Percentiles rank a stretch among this genome's conserved stretches.
These are phyloP conservation scores for Lerista edwardsae DNA, from an alignment of 2,797 vertebrate genomes.

Conservation along the genomic window DNA sequence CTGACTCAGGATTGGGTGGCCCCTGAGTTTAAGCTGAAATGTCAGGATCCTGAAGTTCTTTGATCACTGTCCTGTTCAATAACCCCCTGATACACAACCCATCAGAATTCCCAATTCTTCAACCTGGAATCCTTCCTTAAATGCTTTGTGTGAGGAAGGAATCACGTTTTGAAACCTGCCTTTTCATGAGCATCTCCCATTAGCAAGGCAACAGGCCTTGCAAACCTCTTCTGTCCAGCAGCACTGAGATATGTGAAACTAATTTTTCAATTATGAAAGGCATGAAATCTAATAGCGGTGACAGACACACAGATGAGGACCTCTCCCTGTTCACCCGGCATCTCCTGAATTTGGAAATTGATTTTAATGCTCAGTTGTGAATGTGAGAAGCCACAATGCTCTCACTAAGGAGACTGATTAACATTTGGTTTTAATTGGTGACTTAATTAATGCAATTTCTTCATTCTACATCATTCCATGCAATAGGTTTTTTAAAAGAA, in stretches of 20 bases:
- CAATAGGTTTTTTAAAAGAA: neutral
- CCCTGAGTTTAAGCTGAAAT: neutral
- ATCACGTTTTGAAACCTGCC: neutral
- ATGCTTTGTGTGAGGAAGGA: neutral
- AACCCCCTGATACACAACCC: neutral
- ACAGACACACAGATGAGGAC: neutral
- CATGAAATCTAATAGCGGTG: neutral
- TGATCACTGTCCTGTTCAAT: too few relatives aligned
- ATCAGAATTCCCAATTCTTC: neutral
- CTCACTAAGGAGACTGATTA: neutral
- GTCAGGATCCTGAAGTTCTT: neutral
- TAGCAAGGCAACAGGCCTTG: neutral
- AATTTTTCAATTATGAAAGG: neutral
- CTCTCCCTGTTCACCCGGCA: neutral
- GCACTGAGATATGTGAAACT: neutral
- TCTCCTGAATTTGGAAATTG: neutral
- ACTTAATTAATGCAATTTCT: conserved; percentile 4
- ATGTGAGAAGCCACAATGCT: neutral
- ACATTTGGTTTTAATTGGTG: neutral
- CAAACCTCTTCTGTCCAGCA: neutral
- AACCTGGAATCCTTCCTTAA: neutral
- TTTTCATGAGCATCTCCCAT: neutral
- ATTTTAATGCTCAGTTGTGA: neutral
- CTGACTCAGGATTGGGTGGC: too few relatives aligned
- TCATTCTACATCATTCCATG: neutral